Evolutionary conservation across 1,140 invertebrate genomes (phyloP).

Genomic region (Psilanteris sp.): DNA sequence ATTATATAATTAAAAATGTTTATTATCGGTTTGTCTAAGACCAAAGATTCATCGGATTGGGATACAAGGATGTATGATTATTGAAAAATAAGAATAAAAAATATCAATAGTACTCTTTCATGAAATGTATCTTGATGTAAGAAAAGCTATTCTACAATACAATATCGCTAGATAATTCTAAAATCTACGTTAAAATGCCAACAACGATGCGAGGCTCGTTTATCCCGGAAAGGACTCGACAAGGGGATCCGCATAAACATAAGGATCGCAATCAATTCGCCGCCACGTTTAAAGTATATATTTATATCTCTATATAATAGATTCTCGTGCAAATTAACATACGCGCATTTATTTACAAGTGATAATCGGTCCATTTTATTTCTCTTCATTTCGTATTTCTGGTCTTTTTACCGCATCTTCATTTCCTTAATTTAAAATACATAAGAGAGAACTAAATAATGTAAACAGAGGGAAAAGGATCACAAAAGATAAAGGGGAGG

Average conservation of each 20-base stretch:
- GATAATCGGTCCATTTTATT: slow-evolving; percentile 33
- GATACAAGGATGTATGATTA: slow-evolving; percentile 5
- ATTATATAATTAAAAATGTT: slow-evolving; percentile 20
- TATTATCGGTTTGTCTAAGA: too few species aligned
- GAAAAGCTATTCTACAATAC: slow-evolving; percentile 73
- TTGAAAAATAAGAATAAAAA: slow-evolving; percentile 19
- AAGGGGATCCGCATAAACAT: slow-evolving; percentile 39
- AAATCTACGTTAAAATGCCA: slow-evolving; percentile 68
- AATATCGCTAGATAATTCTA: slow-evolving; percentile 66
- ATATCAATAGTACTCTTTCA: slow-evolving; percentile 49
- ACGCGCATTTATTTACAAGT: slow-evolving; percentile 62
- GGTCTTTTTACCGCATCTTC: too few species aligned
- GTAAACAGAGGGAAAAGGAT: not conserved
- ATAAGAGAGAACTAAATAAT: slow-evolving; percentile 6
- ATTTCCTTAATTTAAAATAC: not conserved
- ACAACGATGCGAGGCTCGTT: slow-evolving; percentile 66
- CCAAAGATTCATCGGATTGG: slow-evolving; percentile 22
- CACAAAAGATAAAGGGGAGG: slow-evolving; percentile 3
- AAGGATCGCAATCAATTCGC: slow-evolving; percentile 53
- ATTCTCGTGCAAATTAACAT: slow-evolving; percentile 63
- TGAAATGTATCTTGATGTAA: slow-evolving; percentile 70
- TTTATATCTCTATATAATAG: slow-evolving; percentile 55
- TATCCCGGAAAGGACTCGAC: slow-evolving; percentile 47
- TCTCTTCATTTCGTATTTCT: too few species aligned
- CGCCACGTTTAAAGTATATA: slow-evolving; percentile 56